A percentile compares a stretch with the other conserved stretches of the same genome.
Evolutionary conservation across 1,140 invertebrate species (phyloP).

Genomic region (Anadara kagoshimensis): DNA sequence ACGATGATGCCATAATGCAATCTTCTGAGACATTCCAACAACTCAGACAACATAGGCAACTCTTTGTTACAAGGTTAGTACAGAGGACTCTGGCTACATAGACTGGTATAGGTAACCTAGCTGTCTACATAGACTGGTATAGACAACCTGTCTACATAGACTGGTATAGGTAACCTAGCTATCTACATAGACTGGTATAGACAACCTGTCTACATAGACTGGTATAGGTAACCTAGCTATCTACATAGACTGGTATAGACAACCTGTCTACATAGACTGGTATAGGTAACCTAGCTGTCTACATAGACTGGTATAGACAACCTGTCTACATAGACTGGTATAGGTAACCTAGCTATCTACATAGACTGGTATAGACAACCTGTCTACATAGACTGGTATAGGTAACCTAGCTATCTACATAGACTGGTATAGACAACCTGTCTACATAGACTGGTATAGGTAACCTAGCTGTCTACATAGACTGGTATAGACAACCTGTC

Average conservation of each 20-base stretch:
- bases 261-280: constrained; percentile 62
- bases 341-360: too few relatives aligned
- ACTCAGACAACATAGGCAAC: constrained; percentile 26
- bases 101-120: constrained; percentile 54
- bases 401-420: too few relatives aligned
- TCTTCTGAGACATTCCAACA: constrained; percentile 39
- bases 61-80: constrained; percentile 55
- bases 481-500: too few relatives aligned
- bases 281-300: constrained; percentile 49
- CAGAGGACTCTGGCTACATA: constrained; percentile 49
- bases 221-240: constrained; percentile 49
- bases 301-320: constrained; percentile 56
- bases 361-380: too few relatives aligned
- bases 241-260: constrained; percentile 55
- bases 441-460: too few relatives aligned
- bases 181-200: constrained; percentile 54
- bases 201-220: constrained; percentile 63
- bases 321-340: too few relatives aligned
- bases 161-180: constrained; percentile 50
- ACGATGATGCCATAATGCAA: constrained; percentile 36
- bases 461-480: too few relatives aligned
- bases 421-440: too few relatives aligned
- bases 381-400: too few relatives aligned
- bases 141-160: constrained; percentile 62
- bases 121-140: constrained; percentile 53